phyloP scores from a whole-genome alignment of 2,113 vertebrate genomes.

The Myxocyprinus asiaticus region DNA sequence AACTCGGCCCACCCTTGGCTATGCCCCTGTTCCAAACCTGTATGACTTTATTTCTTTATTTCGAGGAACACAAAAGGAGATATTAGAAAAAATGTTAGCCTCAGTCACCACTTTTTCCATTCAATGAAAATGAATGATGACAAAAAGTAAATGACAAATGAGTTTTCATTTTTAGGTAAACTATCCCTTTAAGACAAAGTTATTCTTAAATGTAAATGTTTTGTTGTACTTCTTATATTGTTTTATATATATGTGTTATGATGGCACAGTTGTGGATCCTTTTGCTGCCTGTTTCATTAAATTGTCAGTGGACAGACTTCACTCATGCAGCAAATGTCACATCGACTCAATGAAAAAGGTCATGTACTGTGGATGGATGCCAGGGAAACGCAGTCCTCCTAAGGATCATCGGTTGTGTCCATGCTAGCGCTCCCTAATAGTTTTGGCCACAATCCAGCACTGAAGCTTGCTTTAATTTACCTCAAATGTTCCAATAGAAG shows the following conservation, averaged over 20 bases:
- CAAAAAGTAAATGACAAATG: too few relatives aligned
- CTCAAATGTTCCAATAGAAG: conserved; percentile 74
- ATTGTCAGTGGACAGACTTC: background rate
- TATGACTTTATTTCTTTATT: too few relatives aligned
- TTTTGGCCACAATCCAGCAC: conserved; percentile 68
- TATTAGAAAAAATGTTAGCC: too few relatives aligned
- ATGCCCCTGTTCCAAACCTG: too few relatives aligned
- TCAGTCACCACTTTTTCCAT: too few relatives aligned
- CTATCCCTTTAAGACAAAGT: too few relatives aligned
- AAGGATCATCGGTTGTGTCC: conserved; percentile 64
- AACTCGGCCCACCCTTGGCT: too few relatives aligned
- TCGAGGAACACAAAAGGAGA: too few relatives aligned
- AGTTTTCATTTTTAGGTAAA: too few relatives aligned
- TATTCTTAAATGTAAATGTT: background rate
- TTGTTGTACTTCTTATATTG: background rate
- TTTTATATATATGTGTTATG: background rate
- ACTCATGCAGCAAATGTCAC: conserved; percentile 7
- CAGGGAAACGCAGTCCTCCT: conserved; percentile 57
- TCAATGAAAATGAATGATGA: too few relatives aligned
- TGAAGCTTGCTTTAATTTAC: conserved; percentile 69
- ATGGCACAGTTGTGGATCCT: too few relatives aligned
- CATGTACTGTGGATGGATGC: conserved; percentile 25
- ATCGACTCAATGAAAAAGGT: conserved; percentile 19
- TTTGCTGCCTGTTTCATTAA: too few relatives aligned
- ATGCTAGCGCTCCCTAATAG: conserved; percentile 58